These are phyloP conservation scores for Xenops minutus DNA, from an alignment of 2,797 vertebrate species.

Conservation along the genomic window DNA sequence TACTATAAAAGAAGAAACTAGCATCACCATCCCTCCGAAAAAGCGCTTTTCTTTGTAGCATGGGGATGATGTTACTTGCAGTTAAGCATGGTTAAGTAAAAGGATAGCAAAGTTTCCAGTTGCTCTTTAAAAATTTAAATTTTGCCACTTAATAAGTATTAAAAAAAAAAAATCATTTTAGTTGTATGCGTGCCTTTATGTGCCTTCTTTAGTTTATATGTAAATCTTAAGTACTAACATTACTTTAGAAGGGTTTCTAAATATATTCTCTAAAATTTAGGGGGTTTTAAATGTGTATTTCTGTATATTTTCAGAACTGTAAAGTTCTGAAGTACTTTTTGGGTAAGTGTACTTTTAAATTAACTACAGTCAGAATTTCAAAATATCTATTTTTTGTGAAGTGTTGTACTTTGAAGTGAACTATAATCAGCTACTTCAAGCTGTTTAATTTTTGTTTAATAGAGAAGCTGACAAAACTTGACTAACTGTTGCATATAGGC, in stretches of 20 bases:
- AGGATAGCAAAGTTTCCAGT: not conserved
- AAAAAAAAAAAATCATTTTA: not conserved
- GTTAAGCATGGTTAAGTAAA: not conserved
- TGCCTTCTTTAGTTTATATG: not conserved
- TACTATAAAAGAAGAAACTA: accelerated
- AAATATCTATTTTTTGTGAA: not conserved
- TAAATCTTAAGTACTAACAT: not conserved
- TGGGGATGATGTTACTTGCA: not conserved
- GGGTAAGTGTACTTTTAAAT: not conserved
- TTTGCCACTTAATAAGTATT: not conserved
- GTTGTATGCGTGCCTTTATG: not conserved
- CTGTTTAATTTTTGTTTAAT: not conserved
- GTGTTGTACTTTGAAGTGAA: not conserved
- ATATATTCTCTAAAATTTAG: not conserved
- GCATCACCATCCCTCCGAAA: accelerated
- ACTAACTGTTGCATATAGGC: not conserved
- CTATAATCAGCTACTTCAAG: not conserved
- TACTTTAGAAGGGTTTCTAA: not conserved
- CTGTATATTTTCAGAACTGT: not conserved
- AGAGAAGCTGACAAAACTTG: not conserved
- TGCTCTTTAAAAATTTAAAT: not conserved
- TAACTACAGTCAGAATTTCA: not conserved
- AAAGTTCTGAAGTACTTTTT: not conserved
- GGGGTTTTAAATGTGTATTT: not conserved
- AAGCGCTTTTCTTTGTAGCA: not conserved